Base-by-base conservation (phyloP, 2,113 vertebrate species). In the Ailuropoda melanoleuca region DNA sequence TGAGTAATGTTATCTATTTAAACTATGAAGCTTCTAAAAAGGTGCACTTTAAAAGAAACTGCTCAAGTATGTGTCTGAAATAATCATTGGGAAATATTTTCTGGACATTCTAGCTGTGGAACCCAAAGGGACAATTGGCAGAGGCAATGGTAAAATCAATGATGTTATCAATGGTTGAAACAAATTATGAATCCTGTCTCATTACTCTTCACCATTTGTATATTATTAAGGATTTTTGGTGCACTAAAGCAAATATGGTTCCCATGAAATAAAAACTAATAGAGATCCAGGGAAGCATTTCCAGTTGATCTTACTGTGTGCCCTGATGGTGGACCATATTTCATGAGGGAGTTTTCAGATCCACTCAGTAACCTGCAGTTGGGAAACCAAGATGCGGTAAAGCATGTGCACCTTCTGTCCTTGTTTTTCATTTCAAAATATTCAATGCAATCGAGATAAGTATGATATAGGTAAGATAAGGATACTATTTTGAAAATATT, bases 11-110 rank as follows among this genome's bases (percentile, higher is more conserved):
- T 88, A 46, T 58, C n/a, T 89, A 15, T 78, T 58, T 55, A 62
- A 90, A 75, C 4, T 56, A 77, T 50, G 31, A 92, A 90, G 11
- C 21, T 58, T 88, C 23, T 75, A 43, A 84, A 85, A 48, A 85
- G 64, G 37, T 78, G 80, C 92, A 93, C 62, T 64, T 74, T 55
- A 86, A 90, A 53, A 26, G 56, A 90, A 95, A 90, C 39, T 93
- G 74, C n/a, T 90, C 17, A 50, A 37, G 48, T 60, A 55, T 64
- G 62, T 70, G 74, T 60, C 72, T 78, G 53, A 97, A 93, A 56
- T 60, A 89, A 56, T 68, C 31, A 48, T 15, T 75, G 5, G 24
- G 53, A 82, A 75, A 62, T 53, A 46, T 82, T 58, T 96, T 68
- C 43, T 94, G 55, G n/a, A 75, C n/a, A 53, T 46, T 89, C n/a